Evolutionary conservation across 2,797 vertebrate genomes (phyloP).

Genomic region (Streptopelia turtur): DNA sequence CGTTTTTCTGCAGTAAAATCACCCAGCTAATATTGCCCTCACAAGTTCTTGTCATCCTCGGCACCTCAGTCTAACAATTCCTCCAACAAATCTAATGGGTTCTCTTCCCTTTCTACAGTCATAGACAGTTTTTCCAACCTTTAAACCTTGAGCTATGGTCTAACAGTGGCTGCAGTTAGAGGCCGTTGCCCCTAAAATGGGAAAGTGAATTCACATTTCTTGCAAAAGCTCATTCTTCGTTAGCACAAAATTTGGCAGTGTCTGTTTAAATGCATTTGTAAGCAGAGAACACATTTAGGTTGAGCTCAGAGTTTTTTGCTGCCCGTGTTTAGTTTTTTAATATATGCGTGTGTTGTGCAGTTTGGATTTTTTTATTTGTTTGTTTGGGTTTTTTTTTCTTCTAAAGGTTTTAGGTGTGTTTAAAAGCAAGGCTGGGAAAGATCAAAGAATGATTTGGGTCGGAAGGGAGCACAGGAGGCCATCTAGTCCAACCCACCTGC

Average conservation of each 20-base stretch:
- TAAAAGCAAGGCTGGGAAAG: neutral
- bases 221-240: neutral
- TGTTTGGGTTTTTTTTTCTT: neutral
- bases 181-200: neutral
- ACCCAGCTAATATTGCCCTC: neutral
- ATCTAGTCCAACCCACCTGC: too few species aligned
- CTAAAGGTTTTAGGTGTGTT: neutral
- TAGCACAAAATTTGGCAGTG: neutral
- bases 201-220: neutral
- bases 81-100: neutral
- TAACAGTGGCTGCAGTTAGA: neutral
- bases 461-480: too few species aligned
- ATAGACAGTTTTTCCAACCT: neutral
- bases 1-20: neutral
- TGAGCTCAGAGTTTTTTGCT: neutral
- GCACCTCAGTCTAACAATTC: neutral
- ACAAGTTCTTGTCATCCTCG: neutral
- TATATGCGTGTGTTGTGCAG: too few species aligned
- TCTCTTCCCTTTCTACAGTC: neutral
- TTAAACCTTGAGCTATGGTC: neutral
- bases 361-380: too few species aligned
- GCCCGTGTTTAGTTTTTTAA: too few species aligned
- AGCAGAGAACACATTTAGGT: neutral
- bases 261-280: neutral
- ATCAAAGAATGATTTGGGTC: too few species aligned